A percentile compares a stretch with the other conserved stretches of the same genome.
Conservation (phyloP, 1,140 invertebrate genomes). For the Panagrolaimus sp. region DNA sequence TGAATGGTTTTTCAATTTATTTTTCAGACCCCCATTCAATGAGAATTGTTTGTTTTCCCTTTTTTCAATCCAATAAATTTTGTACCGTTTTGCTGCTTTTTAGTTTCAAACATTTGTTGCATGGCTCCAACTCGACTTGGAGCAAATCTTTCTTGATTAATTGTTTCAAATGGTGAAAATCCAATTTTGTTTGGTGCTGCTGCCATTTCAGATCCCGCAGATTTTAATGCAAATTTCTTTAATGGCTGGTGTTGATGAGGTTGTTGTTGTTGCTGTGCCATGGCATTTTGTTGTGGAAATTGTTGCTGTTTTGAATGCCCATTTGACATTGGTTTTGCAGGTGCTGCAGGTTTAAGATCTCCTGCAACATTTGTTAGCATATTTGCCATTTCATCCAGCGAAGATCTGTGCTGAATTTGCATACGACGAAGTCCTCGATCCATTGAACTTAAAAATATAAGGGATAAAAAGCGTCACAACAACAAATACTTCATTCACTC, state of each 20-base stretch:
- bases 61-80: neutral
- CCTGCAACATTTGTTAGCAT: slow-evolving; percentile 18
- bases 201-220: slow-evolving; percentile 9
- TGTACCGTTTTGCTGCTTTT: slow-evolving; percentile 2
- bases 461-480: neutral
- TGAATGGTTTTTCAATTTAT: slow-evolving; percentile 17
- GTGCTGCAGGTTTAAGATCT: neutral
- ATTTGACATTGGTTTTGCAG: neutral
- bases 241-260: no score
- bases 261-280: slow-evolving; percentile 9
- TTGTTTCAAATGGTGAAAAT: slow-evolving; percentile 49
- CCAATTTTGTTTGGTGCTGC: slow-evolving; percentile 16
- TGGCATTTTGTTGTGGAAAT: neutral
- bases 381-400: slow-evolving; percentile 21
- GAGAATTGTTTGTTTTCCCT: slow-evolving; percentile 7
- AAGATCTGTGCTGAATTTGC: neutral
- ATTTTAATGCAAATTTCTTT: slow-evolving; percentile 14
- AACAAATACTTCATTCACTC: no score
- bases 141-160: slow-evolving; percentile 54
- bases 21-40: slow-evolving; percentile 20
- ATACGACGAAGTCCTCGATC: neutral
- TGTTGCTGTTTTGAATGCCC: neutral
- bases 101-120: slow-evolving; percentile 52
- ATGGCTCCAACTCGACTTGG: slow-evolving; percentile 54
- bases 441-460: slow-evolving; percentile 12